phyloP scores from a whole-genome alignment of 2,113 vertebrate genomes.

The Salvelinus alpinus region DNA sequence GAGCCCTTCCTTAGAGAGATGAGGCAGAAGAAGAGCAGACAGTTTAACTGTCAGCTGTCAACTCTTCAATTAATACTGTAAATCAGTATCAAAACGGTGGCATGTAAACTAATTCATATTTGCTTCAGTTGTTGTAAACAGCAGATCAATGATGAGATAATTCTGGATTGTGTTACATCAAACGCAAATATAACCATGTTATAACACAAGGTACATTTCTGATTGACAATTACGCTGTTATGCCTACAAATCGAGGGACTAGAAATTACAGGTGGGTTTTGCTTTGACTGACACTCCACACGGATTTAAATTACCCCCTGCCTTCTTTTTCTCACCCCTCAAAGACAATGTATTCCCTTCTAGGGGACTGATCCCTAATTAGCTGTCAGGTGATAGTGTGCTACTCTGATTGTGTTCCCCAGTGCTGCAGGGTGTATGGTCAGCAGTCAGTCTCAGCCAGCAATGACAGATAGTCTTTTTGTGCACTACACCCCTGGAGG shows the following conservation, averaged over 20 bases:
- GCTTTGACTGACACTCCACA: constrained; percentile 71
- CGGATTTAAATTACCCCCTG: constrained; percentile 64
- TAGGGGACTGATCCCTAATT: constrained; percentile 74
- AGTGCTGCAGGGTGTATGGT: constrained; percentile 68
- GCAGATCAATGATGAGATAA: too few relatives aligned
- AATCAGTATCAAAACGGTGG: neutral
- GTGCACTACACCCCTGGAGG: constrained; percentile 52
- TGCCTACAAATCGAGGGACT: neutral
- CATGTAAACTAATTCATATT: neutral
- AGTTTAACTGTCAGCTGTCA: constrained; percentile 1
- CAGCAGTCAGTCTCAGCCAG: constrained; percentile 63
- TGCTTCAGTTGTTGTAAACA: too few relatives aligned
- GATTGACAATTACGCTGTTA: neutral
- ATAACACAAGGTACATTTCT: too few relatives aligned
- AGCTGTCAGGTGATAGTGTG: constrained; percentile 75
- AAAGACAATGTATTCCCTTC: constrained; percentile 74
- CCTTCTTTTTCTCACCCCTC: constrained; percentile 59
- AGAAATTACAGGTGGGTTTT: constrained; percentile 55
- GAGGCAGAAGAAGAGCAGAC: neutral
- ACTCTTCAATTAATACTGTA: neutral
- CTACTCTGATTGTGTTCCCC: constrained; percentile 59
- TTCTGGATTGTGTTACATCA: too few relatives aligned
- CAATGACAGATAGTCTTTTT: constrained; percentile 62
- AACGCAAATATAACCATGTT: neutral
- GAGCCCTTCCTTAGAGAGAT: constrained; percentile 1